Evolutionary conservation across 2,888 invertebrate genomes (phyloP).

Genomic region (Hemaris fuciformis): DNA sequence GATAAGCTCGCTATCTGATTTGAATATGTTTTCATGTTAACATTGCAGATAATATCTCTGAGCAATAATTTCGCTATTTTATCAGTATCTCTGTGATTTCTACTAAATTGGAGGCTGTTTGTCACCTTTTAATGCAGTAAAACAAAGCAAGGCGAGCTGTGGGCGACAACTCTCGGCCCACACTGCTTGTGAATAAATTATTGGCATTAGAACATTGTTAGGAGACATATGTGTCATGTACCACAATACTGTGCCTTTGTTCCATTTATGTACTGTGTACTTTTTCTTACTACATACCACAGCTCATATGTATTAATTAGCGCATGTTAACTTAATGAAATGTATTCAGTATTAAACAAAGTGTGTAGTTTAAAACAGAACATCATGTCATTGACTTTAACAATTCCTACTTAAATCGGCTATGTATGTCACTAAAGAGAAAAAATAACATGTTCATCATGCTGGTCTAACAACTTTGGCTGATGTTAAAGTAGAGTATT

Average conservation of each 20-base stretch:
- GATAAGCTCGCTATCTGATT: slow-evolving; percentile 12
- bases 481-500: no score
- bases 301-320: background rate
- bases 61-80: background rate
- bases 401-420: no score
- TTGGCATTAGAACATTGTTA: slow-evolving; percentile 71
- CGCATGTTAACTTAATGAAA: background rate
- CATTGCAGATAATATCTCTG: slow-evolving; percentile 6
- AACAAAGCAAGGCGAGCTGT: slow-evolving; percentile 66
- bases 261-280: slow-evolving; percentile 27
- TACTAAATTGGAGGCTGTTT: slow-evolving; percentile 11
- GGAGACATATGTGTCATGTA: slow-evolving; percentile 63
- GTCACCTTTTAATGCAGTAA: slow-evolving; percentile 39
- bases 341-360: background rate
- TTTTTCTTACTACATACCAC: slow-evolving; percentile 4
- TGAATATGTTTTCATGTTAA: slow-evolving; percentile 15
- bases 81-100: background rate
- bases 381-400: no score
- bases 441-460: no score
- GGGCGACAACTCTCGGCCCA: slow-evolving; percentile 72
- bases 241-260: slow-evolving; percentile 41
- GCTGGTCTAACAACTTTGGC: no score
- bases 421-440: no score
- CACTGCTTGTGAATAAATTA: slow-evolving; percentile 74
- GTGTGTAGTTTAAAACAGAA: no score